These are phyloP conservation scores for Chymomyza fuscimana DNA, from an alignment of 2,888 invertebrate species.

Conservation along the genomic window DNA sequence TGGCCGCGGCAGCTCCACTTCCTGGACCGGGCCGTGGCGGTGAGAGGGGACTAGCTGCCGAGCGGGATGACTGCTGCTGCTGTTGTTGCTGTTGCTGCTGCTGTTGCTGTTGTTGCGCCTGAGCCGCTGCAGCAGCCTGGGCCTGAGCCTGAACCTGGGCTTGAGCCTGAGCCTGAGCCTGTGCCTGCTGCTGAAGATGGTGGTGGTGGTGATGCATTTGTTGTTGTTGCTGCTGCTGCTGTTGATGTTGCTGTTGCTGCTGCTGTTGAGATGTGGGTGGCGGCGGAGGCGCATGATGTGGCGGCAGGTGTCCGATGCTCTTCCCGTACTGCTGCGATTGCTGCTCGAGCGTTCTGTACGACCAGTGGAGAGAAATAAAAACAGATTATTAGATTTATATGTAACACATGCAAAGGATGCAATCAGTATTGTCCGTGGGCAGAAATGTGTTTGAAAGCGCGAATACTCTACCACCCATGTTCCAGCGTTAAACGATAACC, in stretches of 20 bases:
- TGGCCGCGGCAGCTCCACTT: slow-evolving; percentile 69
- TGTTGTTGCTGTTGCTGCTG: slow-evolving; percentile 66
- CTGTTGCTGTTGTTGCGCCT: slow-evolving; percentile 53
- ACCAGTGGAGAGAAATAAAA: slow-evolving; percentile 69
- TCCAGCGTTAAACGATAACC: too few species aligned
- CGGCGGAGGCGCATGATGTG: slow-evolving; percentile 41
- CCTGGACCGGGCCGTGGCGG: slow-evolving; percentile 78
- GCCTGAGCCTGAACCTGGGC: not conserved
- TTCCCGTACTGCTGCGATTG: slow-evolving; percentile 77
- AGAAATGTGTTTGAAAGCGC: too few species aligned
- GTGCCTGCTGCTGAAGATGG: slow-evolving; percentile 27
- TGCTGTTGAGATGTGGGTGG: slow-evolving; percentile 61
- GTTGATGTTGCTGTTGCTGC: slow-evolving; percentile 79
- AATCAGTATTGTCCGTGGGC: not conserved
- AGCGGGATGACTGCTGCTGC: slow-evolving; percentile 66
- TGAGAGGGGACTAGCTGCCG: slow-evolving; percentile 79
- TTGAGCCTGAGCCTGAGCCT: slow-evolving; percentile 15
- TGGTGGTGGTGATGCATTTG: slow-evolving; percentile 58
- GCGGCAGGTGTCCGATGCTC: slow-evolving; percentile 73
- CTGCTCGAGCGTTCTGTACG: slow-evolving; percentile 79
- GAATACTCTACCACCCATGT: too few species aligned
- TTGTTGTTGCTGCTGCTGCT: slow-evolving; percentile 75
- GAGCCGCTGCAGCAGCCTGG: slow-evolving; percentile 18
- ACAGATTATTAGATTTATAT: slow-evolving; percentile 75
- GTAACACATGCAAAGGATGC: slow-evolving; percentile 33